These are phyloP conservation scores for Tinea semifulvella DNA, from an alignment of 2,888 invertebrate species.

Conservation along the genomic window DNA sequence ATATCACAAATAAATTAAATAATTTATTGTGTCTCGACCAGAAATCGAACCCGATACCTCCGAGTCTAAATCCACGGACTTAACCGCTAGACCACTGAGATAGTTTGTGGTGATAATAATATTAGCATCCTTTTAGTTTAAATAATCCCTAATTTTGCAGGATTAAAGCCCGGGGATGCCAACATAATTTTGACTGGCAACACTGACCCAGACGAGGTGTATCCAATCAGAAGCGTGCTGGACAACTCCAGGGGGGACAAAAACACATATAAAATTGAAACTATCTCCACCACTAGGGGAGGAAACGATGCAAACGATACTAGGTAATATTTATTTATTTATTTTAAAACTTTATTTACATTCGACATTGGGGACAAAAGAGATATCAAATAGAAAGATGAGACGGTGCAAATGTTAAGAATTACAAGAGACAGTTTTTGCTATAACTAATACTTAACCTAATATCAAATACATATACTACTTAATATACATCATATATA, in stretches of 20 bases:
- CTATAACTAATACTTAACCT: too few relatives aligned
- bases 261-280: constrained; percentile 46
- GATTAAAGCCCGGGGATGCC: constrained; percentile 51
- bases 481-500: too few relatives aligned
- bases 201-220: constrained; percentile 23
- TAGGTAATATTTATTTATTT: too few relatives aligned
- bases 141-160: constrained; percentile 24
- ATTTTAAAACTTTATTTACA: too few relatives aligned
- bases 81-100: not conserved
- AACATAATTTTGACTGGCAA: constrained; percentile 51
- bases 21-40: too few relatives aligned
- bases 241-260: constrained; percentile 17
- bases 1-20: too few relatives aligned
- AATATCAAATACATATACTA: too few relatives aligned
- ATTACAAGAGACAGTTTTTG: too few relatives aligned
- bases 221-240: constrained; percentile 16
- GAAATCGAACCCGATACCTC: not conserved
- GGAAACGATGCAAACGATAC: not conserved
- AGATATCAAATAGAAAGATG: too few relatives aligned
- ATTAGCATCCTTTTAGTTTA: constrained; percentile 2
- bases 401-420: too few relatives aligned
- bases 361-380: too few relatives aligned
- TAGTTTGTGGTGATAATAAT: not conserved
- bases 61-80: not conserved
- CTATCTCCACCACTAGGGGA: constrained; percentile 32